Base-by-base conservation (phyloP, 2,797 vertebrate species). In the Florisuga fusca region DNA sequence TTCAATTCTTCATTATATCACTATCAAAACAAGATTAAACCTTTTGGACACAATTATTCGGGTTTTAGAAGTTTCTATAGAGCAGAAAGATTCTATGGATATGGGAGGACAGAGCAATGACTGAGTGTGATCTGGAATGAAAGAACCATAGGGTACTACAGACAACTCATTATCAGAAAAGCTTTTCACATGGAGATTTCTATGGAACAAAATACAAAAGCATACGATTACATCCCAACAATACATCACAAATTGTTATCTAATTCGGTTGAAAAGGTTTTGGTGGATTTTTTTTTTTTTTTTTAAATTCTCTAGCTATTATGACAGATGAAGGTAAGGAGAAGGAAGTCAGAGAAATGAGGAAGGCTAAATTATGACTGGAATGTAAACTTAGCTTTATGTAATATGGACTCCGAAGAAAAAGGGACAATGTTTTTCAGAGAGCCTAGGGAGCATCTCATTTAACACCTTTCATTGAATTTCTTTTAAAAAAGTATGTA, bases 21-120 rank as follows among this genome's bases (percentile, higher is more conserved):
- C 57, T 77, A 91, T 8, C 16, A 93, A 95, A 84, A 48, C 34
- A 96, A 66, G 34, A 68, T 64, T 61, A 84, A 88, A 77, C 3
- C 2, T 61, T 61, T 43, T 17, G 12, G 41, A 63, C 14, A 77
- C 31, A 57, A 61, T 71, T 80, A 50, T 74, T 73, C 26, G 36
- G 20, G 11, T 36, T 90, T 89, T 59, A 62, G 4, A 87, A 73
- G 18, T 59, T 87, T 82, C 48, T 76, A 4, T 10, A 69, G 14
- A 84, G 4, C 26, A 69, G 43, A 62, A 88, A 75, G 15, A 7
- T 58, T 69, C 21, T 69, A 10, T 29, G 66, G 33, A 67, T 5
- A 45, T 43, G 7, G 7, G 3, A 89, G 9, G 9, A 61, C 12
- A 57, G 27, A 76, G 38, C 34, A 66, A 63, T 75, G 31, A 57